Conservation (phyloP, 2,888 invertebrate species). For the Falcaria lacertinaria region DNA sequence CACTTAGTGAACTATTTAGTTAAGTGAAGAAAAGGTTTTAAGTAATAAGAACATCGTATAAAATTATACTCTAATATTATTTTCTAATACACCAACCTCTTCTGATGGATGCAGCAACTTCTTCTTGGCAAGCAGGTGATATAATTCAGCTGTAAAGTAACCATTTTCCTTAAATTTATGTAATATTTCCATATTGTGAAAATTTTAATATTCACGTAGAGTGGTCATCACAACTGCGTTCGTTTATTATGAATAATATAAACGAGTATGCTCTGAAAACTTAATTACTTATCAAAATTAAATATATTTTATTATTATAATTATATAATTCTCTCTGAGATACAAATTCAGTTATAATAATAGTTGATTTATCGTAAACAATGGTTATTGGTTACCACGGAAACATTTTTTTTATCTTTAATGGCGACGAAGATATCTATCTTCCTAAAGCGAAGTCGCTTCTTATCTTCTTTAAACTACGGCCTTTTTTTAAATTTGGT, state of each 20-base stretch:
- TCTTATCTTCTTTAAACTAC: no score
- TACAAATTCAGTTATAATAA: no score
- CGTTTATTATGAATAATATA: neutral
- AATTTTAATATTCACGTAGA: neutral
- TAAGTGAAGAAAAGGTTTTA: no score
- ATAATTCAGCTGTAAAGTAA: constrained; percentile 62
- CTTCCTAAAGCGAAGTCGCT: no score
- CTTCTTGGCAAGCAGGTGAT: constrained; percentile 59
- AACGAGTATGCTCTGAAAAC: neutral
- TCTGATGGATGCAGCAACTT: constrained; percentile 39
- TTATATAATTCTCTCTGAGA: neutral
- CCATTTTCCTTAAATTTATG: constrained; percentile 65
- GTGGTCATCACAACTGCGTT: neutral
- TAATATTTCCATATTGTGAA: constrained; percentile 58
- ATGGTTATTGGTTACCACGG: no score
- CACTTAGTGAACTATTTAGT: no score
- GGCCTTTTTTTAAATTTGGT: no score
- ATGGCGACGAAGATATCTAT: no score
- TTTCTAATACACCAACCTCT: constrained; percentile 35
- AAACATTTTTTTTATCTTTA: no score
- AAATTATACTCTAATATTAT: no score
- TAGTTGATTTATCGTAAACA: no score
- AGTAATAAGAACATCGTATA: no score
- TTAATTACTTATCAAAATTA: neutral
- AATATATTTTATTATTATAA: neutral